Conservation (phyloP, 2,797 vertebrate genomes). For the Crocodylus rhombifer region DNA sequence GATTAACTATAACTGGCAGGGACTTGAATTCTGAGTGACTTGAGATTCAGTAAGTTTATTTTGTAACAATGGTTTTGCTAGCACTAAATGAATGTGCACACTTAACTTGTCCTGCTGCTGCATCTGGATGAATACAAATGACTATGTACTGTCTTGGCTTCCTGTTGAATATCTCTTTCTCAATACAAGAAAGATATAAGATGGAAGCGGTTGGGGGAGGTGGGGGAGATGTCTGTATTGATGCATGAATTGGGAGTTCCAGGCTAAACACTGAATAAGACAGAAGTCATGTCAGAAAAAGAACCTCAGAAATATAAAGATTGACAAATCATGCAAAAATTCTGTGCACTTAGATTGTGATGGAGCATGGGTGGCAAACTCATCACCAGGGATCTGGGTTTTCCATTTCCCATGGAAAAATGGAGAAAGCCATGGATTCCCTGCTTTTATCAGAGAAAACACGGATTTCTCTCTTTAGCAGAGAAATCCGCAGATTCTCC, state of each 20-base stretch:
- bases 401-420: too few species aligned
- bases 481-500: too few species aligned
- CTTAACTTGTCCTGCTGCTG: not conserved
- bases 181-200: not conserved
- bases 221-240: not conserved
- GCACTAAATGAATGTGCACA: not conserved
- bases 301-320: not conserved
- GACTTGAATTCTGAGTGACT: not conserved
- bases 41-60: not conserved
- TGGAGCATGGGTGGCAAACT: not conserved
- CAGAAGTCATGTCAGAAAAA: conserved; percentile 21
- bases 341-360: not conserved
- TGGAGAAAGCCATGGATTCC: too few species aligned
- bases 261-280: conserved; percentile 49
- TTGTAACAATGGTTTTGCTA: not conserved
- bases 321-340: conserved; percentile 17
- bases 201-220: conserved; percentile 8
- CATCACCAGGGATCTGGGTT: too few species aligned
- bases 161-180: not conserved
- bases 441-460: too few species aligned
- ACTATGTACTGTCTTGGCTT: not conserved
- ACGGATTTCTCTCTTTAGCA: too few species aligned
- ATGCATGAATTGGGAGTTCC: not conserved
- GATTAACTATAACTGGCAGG: not conserved
- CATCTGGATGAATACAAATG: not conserved